phyloP scores from a whole-genome alignment of 2,888 invertebrate species.

The Gerosis bhagava region DNA sequence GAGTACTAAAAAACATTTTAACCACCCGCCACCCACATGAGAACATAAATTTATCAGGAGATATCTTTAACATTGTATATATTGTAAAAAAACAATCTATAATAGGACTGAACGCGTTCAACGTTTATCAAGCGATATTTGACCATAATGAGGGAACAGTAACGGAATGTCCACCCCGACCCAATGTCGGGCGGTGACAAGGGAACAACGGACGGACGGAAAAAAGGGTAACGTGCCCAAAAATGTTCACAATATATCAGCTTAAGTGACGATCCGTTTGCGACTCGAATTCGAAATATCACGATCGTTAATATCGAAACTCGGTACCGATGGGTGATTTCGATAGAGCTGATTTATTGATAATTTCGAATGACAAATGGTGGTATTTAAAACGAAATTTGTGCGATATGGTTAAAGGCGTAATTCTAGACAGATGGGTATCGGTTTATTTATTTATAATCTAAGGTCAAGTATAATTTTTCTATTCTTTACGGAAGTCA shows the following conservation, averaged over 20 bases:
- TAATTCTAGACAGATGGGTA: no score
- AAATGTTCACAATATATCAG: slow-evolving; percentile 57
- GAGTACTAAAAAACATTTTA: no score
- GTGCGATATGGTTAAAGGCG: not conserved
- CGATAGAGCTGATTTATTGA: slow-evolving; percentile 13
- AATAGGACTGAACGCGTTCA: not conserved
- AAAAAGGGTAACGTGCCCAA: slow-evolving; percentile 51
- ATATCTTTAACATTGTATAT: no score
- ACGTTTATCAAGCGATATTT: not conserved
- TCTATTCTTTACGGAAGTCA: no score
- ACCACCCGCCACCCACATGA: no score
- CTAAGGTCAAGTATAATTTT: no score
- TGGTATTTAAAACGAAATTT: slow-evolving; percentile 1
- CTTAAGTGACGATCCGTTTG: slow-evolving; percentile 49
- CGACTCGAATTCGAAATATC: slow-evolving; percentile 42
- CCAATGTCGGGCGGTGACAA: slow-evolving; percentile 45
- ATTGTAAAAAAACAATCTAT: no score
- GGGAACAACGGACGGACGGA: slow-evolving; percentile 52
- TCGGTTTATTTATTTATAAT: no score
- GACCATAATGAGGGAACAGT: not conserved
- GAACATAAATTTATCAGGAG: no score
- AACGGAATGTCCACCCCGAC: slow-evolving; percentile 4
- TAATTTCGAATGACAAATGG: slow-evolving; percentile 16
- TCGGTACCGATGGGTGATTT: slow-evolving; percentile 31
- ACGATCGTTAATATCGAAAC: slow-evolving; percentile 40